Conservation (phyloP, 2,888 invertebrate genomes). For the Lepidochrysops patricia region DNA sequence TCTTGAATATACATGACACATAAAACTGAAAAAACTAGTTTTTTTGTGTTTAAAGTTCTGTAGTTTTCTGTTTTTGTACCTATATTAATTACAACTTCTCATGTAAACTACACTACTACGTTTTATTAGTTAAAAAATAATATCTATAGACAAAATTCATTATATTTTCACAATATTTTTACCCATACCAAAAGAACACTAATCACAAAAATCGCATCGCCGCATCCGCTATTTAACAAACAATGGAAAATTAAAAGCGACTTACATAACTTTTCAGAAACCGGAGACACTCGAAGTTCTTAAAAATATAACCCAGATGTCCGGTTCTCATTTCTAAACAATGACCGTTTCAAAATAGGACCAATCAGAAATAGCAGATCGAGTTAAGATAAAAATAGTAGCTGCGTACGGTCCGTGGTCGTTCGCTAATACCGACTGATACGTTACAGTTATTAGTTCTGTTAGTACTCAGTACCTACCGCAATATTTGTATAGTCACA, state of each 20-base stretch:
- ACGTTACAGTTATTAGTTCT: conserved; percentile 37
- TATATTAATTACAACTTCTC: too few relatives aligned
- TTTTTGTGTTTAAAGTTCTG: too few relatives aligned
- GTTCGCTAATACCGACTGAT: conserved; percentile 36
- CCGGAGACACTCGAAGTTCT: conserved; percentile 12
- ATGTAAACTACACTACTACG: neutral
- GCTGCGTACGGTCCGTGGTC: conserved; percentile 43
- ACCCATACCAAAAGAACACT: neutral
- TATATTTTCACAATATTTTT: neutral
- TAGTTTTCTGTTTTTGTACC: too few relatives aligned
- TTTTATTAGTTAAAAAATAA: neutral
- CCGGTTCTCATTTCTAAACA: conserved; percentile 38
- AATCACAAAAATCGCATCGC: neutral
- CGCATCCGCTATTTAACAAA: neutral
- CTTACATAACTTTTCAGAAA: conserved; percentile 3
- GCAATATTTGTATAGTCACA: conserved; percentile 31
- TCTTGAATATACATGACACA: too few relatives aligned
- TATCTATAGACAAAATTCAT: neutral
- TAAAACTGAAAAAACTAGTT: too few relatives aligned
- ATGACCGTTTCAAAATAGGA: conserved; percentile 45
- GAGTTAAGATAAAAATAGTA: conserved; percentile 57
- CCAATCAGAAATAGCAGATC: conserved; percentile 60
- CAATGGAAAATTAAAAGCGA: neutral
- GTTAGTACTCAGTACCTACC: conserved; percentile 37
- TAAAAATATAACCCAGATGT: conserved; percentile 39